Conservation (phyloP, 1,140 invertebrate genomes). For the Bombyx mori region ASM3026992v2 NC_085116.1:6082001-6082500, state of each 20-base stretch:
- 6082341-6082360: constrained; percentile 10
- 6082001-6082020: constrained; percentile 1
- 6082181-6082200: neutral
- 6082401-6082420: constrained; percentile 59
- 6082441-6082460: constrained; percentile 62
- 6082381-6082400: constrained; percentile 30
- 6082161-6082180: no score
- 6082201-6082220: neutral
- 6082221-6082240: neutral
- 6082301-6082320: constrained; percentile 4
- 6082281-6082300: neutral
- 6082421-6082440: constrained; percentile 64
- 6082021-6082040: no score
- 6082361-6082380: neutral
- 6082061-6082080: no score
- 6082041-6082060: no score
- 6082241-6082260: no score
- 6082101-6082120: no score
- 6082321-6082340: constrained; percentile 21
- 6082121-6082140: no score
- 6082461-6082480: constrained; percentile 50
- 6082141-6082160: no score
- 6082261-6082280: no score
- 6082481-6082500: constrained; percentile 71
- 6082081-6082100: no score